Conservation (phyloP, 2,113 vertebrate species). For the Ranitomeya variabilis region DNA sequence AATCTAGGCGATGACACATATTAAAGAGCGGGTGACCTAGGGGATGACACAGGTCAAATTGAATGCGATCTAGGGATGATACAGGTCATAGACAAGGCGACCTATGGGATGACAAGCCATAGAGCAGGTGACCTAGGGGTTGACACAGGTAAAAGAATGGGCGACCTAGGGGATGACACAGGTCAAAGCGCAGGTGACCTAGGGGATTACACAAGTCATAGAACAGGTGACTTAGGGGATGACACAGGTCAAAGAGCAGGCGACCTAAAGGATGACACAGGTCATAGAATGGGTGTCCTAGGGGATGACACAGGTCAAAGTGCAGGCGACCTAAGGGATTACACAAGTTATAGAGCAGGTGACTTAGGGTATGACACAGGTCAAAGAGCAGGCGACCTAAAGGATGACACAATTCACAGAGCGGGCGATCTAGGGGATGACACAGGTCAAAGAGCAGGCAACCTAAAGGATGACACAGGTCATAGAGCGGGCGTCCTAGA, state of each 20-base stretch:
- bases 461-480: too few relatives aligned
- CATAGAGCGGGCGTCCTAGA: too few relatives aligned
- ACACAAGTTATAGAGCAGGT: neutral
- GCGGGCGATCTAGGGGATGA: neutral
- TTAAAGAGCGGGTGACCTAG: too few relatives aligned
- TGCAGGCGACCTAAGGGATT: neutral
- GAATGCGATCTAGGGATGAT: neutral
- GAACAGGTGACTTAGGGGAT: neutral
- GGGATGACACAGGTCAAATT: neutral
- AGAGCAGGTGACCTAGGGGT: neutral
- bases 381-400: neutral
- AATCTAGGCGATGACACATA: too few relatives aligned
- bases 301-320: neutral
- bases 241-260: neutral
- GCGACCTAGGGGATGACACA: too few relatives aligned
- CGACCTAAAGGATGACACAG: too few relatives aligned
- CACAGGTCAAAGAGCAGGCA: neutral
- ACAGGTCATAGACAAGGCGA: neutral
- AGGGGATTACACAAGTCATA: neutral
- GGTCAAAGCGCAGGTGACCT: neutral
- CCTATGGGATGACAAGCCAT: neutral
- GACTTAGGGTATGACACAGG: neutral
- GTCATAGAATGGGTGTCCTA: too few relatives aligned
- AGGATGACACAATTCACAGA: neutral
- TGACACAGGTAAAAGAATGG: too few relatives aligned